Evolutionary conservation across 2,113 vertebrate genomes (phyloP), one percentile per base, ranked within the genome.

Genomic region (Anoura caudifer): DNA sequence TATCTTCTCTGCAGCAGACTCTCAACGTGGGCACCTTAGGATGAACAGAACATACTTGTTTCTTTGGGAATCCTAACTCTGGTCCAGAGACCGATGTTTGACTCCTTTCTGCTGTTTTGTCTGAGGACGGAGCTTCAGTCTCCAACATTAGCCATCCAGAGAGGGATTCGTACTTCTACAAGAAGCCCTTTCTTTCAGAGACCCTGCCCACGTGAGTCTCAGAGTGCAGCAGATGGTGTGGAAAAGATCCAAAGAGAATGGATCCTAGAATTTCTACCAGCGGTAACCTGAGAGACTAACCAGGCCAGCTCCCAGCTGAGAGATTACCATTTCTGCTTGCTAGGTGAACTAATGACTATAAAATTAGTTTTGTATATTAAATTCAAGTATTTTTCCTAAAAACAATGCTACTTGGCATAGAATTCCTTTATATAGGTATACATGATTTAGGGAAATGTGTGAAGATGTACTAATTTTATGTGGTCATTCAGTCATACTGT

Each of bases 41-140:
- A 50, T 15, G 4, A 1, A 11, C 3, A 13, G 4, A 16, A 77
- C 16, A 2, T 12, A 8, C 9, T 26, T 61, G 5, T 33, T n/a
- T 31, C 4, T 65, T 12, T 28, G 5, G 77, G 45, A 54, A 20
- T 15, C 56, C 28, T 41, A 20, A 67, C 19, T 13, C 4, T 77
- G 45, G 10, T 28, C 52, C 45, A 20, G n/a, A 61, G 26, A 75
- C 5, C 6, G 11, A 11, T 63, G 10, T 17, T 41, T 65, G 38
- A 28, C 36, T 47, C 22, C 1, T 47, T 82, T 7, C 52, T 72
- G 16, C 7, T 15, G 0, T 73, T 47, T 76, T 47, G 1, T 70
- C 5, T 82, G 38, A 43, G 26, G 2, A 70, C 26, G 15, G n/a
- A 76, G 19, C 16, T 59, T 69, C 36, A 33, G 41, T 52, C 26